Conservation (phyloP, 2,113 vertebrate genomes). For the Colistium nudipinnis region DNA sequence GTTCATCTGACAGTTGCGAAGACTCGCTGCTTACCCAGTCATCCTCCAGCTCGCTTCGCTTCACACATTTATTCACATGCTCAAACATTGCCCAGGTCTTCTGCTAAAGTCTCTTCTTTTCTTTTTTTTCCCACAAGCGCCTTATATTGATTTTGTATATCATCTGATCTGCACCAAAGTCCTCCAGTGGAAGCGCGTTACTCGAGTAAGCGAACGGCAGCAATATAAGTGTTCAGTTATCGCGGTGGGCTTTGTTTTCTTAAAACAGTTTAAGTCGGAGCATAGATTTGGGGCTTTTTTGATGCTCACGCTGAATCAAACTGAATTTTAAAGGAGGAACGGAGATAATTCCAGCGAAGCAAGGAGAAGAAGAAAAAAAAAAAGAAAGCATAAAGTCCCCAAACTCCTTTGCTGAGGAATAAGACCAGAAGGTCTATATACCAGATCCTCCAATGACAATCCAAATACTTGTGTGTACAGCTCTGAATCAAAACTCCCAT, state of each 20-base stretch:
- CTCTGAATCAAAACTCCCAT: neutral
- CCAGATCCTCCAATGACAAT: neutral
- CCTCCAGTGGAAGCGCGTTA: neutral
- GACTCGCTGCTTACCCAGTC: slow-evolving; percentile 9
- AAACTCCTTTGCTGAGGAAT: neutral
- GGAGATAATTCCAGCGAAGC: neutral
- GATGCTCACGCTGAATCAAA: neutral
- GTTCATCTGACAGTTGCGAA: slow-evolving; percentile 17
- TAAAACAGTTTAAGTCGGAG: neutral
- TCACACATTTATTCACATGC: neutral
- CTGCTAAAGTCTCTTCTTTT: neutral
- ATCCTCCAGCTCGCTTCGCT: slow-evolving; percentile 9
- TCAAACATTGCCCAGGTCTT: neutral
- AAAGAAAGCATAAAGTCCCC: neutral
- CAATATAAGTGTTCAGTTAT: neutral
- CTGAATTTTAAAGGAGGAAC: neutral
- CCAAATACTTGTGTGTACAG: neutral
- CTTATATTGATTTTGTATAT: neutral
- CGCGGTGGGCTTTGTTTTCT: neutral
- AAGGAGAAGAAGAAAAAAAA: neutral
- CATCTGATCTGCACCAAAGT: neutral
- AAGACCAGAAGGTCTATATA: neutral
- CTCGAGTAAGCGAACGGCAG: neutral
- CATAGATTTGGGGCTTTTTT: neutral
- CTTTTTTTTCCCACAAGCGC: too few species aligned